These are phyloP conservation scores for Malaclemys terrapin DNA, from an alignment of 2,113 vertebrate genomes.

Conservation along the genomic window DNA sequence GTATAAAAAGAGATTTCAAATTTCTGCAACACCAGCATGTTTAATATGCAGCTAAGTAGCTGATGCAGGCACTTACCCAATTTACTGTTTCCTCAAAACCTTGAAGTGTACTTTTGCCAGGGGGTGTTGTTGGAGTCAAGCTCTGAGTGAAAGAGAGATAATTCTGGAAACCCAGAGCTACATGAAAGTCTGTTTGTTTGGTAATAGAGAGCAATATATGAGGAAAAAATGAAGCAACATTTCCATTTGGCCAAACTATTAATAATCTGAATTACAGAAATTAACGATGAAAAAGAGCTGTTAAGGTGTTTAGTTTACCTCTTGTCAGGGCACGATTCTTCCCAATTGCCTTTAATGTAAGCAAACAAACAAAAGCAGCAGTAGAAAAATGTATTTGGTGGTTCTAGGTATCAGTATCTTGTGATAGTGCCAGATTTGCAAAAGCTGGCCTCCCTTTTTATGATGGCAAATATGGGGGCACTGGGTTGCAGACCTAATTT, in stretches of 20 bases:
- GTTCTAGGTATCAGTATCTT: not conserved
- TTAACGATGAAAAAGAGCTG: not conserved
- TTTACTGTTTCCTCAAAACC: not conserved
- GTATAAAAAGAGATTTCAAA: not conserved
- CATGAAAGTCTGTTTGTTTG: not conserved
- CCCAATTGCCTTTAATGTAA: not conserved
- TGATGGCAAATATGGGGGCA: not conserved
- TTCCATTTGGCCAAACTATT: not conserved
- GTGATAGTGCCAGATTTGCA: not conserved
- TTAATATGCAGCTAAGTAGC: not conserved
- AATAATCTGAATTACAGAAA: not conserved
- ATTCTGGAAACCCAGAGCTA: not conserved
- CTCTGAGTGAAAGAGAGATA: not conserved
- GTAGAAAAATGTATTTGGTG: not conserved
- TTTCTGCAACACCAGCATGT: not conserved
- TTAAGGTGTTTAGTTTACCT: not conserved
- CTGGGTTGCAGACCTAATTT: not conserved
- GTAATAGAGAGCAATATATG: not conserved
- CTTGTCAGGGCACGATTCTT: not conserved
- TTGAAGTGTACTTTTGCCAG: constrained; percentile 1
- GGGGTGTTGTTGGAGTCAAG: not conserved
- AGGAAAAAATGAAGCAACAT: not conserved
- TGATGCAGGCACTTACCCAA: not conserved
- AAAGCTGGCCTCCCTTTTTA: not conserved
- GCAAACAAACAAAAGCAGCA: not conserved